phyloP scores from a whole-genome alignment of 2,797 vertebrate species.

The Scolopax rusticola region DNA sequence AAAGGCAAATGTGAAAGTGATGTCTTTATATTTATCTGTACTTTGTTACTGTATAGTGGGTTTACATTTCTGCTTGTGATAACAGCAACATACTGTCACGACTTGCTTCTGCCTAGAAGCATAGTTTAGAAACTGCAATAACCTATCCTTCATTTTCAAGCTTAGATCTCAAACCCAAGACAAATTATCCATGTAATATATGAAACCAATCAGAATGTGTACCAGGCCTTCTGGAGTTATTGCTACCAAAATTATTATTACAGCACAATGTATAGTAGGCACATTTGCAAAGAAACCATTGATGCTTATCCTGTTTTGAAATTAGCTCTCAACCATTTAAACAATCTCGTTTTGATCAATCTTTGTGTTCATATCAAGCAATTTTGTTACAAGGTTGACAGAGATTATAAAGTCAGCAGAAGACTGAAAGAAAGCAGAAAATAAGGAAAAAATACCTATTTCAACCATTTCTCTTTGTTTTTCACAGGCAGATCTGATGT shows the following conservation, averaged over 20 bases:
- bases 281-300: background rate
- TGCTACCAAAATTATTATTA: background rate
- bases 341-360: background rate
- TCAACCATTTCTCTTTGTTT: background rate
- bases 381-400: background rate
- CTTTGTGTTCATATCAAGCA: background rate
- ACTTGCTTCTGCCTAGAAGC: background rate
- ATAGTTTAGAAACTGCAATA: background rate
- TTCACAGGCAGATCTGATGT: background rate
- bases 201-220: background rate
- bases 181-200: background rate
- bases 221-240: background rate
- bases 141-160: background rate
- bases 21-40: background rate
- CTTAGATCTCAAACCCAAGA: background rate
- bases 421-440: background rate
- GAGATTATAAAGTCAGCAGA: background rate
- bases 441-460: background rate
- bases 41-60: background rate
- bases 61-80: background rate
- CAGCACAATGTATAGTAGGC: background rate
- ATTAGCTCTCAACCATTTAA: background rate
- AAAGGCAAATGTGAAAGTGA: background rate
- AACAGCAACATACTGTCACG: background rate
- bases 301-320: background rate